Evolutionary conservation across 2,888 invertebrate genomes (phyloP), one percentile per base, ranked within the genome.

Genomic region (Aleiodes alternator): DNA sequence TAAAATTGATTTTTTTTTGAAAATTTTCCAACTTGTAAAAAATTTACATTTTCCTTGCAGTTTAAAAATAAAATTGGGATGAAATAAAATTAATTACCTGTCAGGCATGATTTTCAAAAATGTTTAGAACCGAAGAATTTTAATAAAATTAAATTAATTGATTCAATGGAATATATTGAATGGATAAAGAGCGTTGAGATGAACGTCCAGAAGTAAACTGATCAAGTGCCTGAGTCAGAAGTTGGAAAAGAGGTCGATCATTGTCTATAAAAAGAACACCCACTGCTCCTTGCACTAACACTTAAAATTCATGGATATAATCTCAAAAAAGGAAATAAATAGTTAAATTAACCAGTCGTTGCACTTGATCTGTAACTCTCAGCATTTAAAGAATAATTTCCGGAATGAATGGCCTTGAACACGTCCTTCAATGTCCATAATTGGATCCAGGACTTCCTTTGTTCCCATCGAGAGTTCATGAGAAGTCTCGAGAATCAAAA

Each of bases 261-360:
- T 80, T 76, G 79, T 87, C 88, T 89, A 89, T 86, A 87, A 88
- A 88, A 88, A 88, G 88, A 87, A 87, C 84, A 84, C 84, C 83
- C 84, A 84, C 84, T 7, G 64, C 12, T 64, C 16, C 16, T 78
- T 55, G 69, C 73, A 50, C 31, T 29, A 55, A 72, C 53, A 64
- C 16, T 59, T 34, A 11, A 72, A 66, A 48, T 48, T 16, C 23
- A 11, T 56, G 23, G 29, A 29, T 11, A 48, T 9, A 3, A 8
- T 43, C 43, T 64, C 43, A 48, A 64, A 64, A 64, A 64, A 48
- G 64, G 64, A 23, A 48, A 64, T 64, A 14, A 64, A 11, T 4
- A 64, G 3, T 8, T 14, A n/a, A 64, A 23, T 64, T n/a, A 14
- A 61, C 43, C 61, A 61, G 61, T 43, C 61, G n/a, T 61, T 61